Evolutionary conservation across 2,113 vertebrate genomes (phyloP).

Genomic region (Callocephalon fimbriatum): DNA sequence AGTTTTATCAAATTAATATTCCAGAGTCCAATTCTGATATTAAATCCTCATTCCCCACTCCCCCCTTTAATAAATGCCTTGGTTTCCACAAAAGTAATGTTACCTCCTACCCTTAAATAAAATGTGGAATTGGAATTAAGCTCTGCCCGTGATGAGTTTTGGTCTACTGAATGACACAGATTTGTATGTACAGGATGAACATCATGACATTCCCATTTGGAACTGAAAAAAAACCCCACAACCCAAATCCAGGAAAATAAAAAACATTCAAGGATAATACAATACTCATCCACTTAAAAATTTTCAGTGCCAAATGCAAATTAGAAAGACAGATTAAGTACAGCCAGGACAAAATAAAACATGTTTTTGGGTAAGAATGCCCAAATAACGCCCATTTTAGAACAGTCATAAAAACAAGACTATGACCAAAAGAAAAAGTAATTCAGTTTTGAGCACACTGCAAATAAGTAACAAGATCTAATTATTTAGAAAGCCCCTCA

Average conservation of each 20-base stretch:
- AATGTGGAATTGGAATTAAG: neutral
- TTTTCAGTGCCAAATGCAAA: neutral
- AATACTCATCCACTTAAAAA: neutral
- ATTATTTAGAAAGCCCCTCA: slow-evolving; percentile 4
- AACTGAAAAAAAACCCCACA: neutral
- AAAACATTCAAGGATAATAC: neutral
- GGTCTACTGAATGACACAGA: neutral
- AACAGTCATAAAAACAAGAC: neutral
- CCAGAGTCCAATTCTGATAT: neutral
- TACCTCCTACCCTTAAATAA: neutral
- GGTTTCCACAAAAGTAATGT: neutral
- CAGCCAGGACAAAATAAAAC: neutral
- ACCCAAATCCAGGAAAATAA: neutral
- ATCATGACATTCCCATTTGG: neutral
- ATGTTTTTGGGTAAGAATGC: neutral
- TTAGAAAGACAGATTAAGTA: neutral
- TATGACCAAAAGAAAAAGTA: neutral
- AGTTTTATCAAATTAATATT: slow-evolving; percentile 16
- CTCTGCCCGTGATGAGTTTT: neutral
- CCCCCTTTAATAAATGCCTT: neutral
- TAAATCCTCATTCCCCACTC: neutral
- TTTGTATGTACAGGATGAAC: neutral
- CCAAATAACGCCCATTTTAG: neutral
- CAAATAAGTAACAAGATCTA: neutral
- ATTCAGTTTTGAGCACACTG: neutral